Base-by-base conservation (phyloP, 2,113 vertebrate genomes). In the Terrapene triunguis region DNA sequence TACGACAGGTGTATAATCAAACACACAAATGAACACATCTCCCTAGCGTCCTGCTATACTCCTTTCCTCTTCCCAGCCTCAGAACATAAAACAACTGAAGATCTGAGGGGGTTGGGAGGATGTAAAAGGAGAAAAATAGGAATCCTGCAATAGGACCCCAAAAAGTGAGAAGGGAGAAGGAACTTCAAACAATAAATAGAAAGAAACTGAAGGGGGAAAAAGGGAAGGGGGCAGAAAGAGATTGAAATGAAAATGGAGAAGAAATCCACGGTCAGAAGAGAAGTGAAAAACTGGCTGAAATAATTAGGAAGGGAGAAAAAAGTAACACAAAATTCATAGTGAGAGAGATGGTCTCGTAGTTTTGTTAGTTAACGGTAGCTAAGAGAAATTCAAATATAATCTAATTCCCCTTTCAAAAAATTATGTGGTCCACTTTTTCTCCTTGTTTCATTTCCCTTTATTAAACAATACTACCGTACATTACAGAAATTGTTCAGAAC, bases 161-260 rank as follows among this genome's bases (percentile, higher is more conserved):
- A 21, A 96, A 94, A 86, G 79, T n/a, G 8, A 76, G 83, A 57
- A 87, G 10, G 85, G 80, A 87, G 95, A 93, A 97, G 88, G 19
- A 83, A 95, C 55, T 50, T 69, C 57, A 85, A 93, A 65, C 6
- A 57, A n/a, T 69, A 69, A 69, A 69, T n/a, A 82, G 54, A 88
- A 2, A 85, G 6, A 72, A 95, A 89, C 22, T 21, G 78, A 85
- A 16, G 19, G 38, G 38, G 3, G 5, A 19, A 19, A 32, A 47
- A 29, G 93, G 48, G 12, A 11, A 13, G 48, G 57, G 57, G 57
- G 24, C 57, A 89, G 17, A 54, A 51, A 78, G 47, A 82, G 50
- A 51, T 13, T 65, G 65, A 95, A 95, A 92, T 88, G 48, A 80
- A 84, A 96, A 69, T 0, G 3, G 25, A 51, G 10, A 88, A 93